Evolutionary conservation across 2,888 invertebrate species (phyloP).

Genomic region (Alloplasta piceator): DNA sequence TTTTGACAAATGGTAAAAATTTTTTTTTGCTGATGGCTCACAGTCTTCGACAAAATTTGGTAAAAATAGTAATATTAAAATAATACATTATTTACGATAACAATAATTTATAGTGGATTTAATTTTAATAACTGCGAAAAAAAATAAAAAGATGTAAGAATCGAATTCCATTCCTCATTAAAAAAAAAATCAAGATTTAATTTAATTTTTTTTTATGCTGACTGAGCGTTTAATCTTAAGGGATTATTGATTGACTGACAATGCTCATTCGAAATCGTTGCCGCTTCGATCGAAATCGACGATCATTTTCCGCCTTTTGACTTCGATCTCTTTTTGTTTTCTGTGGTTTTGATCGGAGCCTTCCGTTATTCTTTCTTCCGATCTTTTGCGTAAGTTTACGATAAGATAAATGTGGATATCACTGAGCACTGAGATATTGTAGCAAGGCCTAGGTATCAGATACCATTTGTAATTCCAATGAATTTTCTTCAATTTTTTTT

Average conservation of each 20-base stretch:
- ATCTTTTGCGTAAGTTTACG: conserved; percentile 47
- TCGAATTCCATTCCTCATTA: too few relatives aligned
- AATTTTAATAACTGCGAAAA: too few relatives aligned
- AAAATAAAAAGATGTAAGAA: too few relatives aligned
- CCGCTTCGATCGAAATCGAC: conserved; percentile 51
- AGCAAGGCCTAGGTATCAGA: conserved; percentile 56
- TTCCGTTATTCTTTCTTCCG: conserved; percentile 13
- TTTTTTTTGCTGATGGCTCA: too few relatives aligned
- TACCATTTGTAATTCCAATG: conserved; percentile 10
- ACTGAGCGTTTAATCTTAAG: not conserved
- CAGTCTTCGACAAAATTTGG: too few relatives aligned
- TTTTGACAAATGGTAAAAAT: too few relatives aligned
- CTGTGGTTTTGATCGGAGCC: not conserved
- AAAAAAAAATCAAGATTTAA: too few relatives aligned
- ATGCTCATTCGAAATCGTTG: not conserved
- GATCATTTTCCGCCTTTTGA: conserved; percentile 64
- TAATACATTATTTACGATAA: too few relatives aligned
- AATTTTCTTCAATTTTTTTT: conserved; percentile 1
- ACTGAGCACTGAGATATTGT: conserved; percentile 47
- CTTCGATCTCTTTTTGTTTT: conserved; percentile 54
- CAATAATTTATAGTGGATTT: too few relatives aligned
- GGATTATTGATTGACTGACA: not conserved
- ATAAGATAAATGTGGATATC: conserved; percentile 53
- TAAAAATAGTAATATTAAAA: too few relatives aligned
- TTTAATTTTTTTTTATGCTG: not conserved